Evolutionary conservation across 2,113 vertebrate species (phyloP), one percentile per base, ranked within the genome.

Genomic region (Mastomys coucha): DNA sequence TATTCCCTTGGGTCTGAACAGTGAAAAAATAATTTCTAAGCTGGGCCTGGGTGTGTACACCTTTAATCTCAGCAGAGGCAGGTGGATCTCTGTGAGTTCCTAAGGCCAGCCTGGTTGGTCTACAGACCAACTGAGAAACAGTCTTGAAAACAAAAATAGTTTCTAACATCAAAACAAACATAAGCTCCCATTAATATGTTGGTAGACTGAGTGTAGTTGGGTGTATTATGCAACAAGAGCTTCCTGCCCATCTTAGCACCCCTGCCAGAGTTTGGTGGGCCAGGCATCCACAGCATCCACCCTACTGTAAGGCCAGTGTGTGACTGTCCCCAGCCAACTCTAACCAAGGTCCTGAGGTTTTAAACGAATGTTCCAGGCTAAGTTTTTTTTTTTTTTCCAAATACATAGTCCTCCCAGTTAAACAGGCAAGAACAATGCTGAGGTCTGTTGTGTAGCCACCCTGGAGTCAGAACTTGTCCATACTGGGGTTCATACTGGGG

Each of bases 101-200:
- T 39, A 39, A 73, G n/a, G 72, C 72, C 72, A 73, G n/a, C n/a
- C n/a, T 42, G n/a, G 72, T 42, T 39, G n/a, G 20, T 73, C 72
- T 73, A 22, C n/a, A 42, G 72, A 97, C 7, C 19, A 4, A 24
- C 9, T 42, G 72, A 73, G 72, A 73, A 73, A 73, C n/a, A 36
- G 7, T 72, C 70, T 8, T 72, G 70, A 19, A 72, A 72, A 20
- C n/a, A 39, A 73, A 73, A 97, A 97, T 96, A 56, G 98, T 98
- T 97, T 96, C 98, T 98, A 98, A 97, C 97, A 93, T 98, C 96
- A 95, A 96, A 98, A 94, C 97, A 97, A 78, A 76, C 96, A 96
- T 72, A 96, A 78, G 97, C 94, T 97, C 96, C 53, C 42, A 96
- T 97, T 96, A 97, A 98, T 97, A 95, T 95, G 96, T 97, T 98